Evolutionary conservation across 2,888 invertebrate species (phyloP).

Genomic region (Aethes cnicana): DNA sequence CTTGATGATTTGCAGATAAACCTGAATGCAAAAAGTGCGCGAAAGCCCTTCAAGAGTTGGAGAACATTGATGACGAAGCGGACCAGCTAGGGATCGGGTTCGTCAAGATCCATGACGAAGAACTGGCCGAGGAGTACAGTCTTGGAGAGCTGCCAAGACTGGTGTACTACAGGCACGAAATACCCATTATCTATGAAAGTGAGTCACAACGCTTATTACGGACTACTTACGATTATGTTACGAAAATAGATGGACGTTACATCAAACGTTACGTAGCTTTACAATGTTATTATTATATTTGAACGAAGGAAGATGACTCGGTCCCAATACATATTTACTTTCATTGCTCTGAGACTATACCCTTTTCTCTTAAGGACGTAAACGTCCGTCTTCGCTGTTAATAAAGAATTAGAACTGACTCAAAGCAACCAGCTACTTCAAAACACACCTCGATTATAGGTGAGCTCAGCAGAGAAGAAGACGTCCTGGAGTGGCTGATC

Average conservation of each 20-base stretch:
- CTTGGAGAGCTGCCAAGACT: constrained; percentile 93
- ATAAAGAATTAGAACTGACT: too few species aligned
- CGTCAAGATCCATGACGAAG: constrained; percentile 96
- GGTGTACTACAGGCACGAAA: constrained; percentile 96
- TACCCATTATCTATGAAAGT: constrained; percentile 97
- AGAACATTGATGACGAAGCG: constrained; percentile 97
- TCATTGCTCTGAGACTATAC: too few species aligned
- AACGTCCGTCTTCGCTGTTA: too few species aligned
- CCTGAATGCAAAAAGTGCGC: constrained; percentile 96
- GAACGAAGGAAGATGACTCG: not conserved
- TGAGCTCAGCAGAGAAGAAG: constrained; percentile 94
- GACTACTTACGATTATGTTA: constrained; percentile 51
- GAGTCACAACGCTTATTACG: constrained; percentile 62
- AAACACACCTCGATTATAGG: constrained; percentile 82
- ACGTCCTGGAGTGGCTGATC: constrained; percentile 96
- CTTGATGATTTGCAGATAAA: constrained; percentile 86
- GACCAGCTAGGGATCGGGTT: constrained; percentile 97
- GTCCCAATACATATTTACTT: too few species aligned
- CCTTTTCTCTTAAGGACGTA: too few species aligned
- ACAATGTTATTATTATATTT: not conserved
- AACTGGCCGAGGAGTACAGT: constrained; percentile 95
- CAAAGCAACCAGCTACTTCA: too few species aligned
- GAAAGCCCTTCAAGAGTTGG: constrained; percentile 93
- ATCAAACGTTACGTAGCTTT: constrained; percentile 11
- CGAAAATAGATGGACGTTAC: constrained; percentile 47